Conservation (phyloP, 1,140 invertebrate genomes). For the Brachionus asplanchnoidis region DNA sequence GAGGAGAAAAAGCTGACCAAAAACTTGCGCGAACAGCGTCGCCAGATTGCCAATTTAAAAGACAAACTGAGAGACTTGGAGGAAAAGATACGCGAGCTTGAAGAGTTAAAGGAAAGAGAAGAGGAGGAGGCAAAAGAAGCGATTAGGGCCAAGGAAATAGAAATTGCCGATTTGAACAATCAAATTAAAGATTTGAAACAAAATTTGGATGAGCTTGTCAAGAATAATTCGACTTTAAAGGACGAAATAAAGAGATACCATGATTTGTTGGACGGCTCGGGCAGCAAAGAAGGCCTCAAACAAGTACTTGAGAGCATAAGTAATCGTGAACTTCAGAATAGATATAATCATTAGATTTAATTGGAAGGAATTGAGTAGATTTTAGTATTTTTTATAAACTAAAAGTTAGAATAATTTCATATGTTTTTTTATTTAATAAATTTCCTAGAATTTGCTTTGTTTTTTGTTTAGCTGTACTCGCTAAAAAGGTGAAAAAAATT, state of each 20-base stretch:
- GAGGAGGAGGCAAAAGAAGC: not conserved
- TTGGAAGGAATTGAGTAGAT: not conserved
- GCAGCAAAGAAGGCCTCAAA: not conserved
- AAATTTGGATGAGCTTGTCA: not conserved
- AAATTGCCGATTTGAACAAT: not conserved
- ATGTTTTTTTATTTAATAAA: no score
- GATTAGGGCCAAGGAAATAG: not conserved
- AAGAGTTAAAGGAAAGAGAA: not conserved
- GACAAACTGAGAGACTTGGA: not conserved
- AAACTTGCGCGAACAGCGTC: not conserved
- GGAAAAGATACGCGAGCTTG: conserved; percentile 1
- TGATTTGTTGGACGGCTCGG: conserved; percentile 2
- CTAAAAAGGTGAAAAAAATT: not conserved
- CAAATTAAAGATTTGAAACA: not conserved
- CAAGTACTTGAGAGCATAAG: conserved; percentile 14
- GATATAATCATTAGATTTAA: not conserved
- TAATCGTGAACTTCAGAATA: not conserved
- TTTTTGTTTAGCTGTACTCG: not conserved
- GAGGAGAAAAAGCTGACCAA: not conserved
- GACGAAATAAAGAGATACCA: conserved; percentile 19
- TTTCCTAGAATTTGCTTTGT: not conserved
- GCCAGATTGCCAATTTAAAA: not conserved
- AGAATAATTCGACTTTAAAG: not conserved
- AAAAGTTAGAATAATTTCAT: not conserved
- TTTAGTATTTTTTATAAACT: not conserved